Base-by-base conservation (phyloP, 1,140 invertebrate species). In the Tigriopus japonicus region DNA sequence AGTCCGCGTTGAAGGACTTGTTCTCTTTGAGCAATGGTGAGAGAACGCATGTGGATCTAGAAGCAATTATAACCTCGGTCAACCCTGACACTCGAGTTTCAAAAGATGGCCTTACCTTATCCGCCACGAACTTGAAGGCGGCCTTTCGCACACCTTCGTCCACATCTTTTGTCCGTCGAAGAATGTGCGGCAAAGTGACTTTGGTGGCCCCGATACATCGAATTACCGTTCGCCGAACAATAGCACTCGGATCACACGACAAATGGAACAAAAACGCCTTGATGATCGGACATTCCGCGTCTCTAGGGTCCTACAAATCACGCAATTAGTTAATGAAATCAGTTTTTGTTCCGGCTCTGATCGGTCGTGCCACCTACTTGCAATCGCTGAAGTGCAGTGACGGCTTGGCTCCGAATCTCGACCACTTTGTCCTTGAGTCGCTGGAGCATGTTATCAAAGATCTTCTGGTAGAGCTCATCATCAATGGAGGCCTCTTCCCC, bases 221-320 rank as follows among this genome's bases (percentile, higher is more conserved):
- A 2, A 85, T 72, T 52, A 84, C 76, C 13, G 78, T 77, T 64
- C 79, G 74, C 59, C 84, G 75, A 7, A 87, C 84, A 56, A 81
- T 81, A 60, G 78, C 71, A 66, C 80, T 83, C 1, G 84, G 81
- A 72, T 91, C 87, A 65, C 77, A 78, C 19, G 75, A 74, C 67
- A 90, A 73, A 63, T 88, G 81, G 68, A 80, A 86, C n/a, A 83
- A 69, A 67, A 83, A 90, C 0, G 84, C 80, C 68, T 81, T 77
- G 5, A 87, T 82, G 0, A 91, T 80, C 13, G 79, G 79, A 72
- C 88, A 89, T 54, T 81, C 74, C 14, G 79, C 76, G 66, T 86
- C 79, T 23, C 74, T 73, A 0, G 87, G 87, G 65, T 86, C 82
- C 28, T 35, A 35, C 3, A 9, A 9, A 35, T 35, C 3, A 35